Evolutionary conservation across 2,113 vertebrate species (phyloP).

Genomic region (Neolamprologus cancellatus): DNA sequence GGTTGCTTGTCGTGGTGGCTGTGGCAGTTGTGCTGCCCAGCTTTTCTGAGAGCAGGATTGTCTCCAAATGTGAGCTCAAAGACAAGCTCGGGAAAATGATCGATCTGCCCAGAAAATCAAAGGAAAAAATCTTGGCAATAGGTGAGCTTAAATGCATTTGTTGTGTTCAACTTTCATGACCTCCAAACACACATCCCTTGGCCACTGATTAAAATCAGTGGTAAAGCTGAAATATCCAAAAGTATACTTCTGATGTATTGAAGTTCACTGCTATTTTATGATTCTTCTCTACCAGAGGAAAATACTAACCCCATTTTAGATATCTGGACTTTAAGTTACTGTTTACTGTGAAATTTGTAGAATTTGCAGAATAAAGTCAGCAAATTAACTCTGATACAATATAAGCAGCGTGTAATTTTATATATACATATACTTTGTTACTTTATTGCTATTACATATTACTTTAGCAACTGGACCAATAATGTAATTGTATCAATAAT

Average conservation of each 20-base stretch:
- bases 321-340: background rate
- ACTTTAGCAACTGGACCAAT: rapidly evolving
- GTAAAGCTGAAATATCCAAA: background rate
- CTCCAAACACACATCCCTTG: background rate
- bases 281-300: background rate
- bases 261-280: background rate
- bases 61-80: conserved; percentile 36
- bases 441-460: background rate
- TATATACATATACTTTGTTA: background rate
- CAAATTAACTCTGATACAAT: background rate
- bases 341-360: background rate
- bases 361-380: background rate
- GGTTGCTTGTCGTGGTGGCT: conserved; percentile 13
- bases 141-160: background rate
- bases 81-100: background rate
- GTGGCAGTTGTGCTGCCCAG: conserved; percentile 11
- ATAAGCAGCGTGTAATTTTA: background rate
- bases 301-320: background rate
- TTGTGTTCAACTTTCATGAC: background rate
- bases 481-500: background rate
- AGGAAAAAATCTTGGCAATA: background rate
- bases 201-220: background rate
- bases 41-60: background rate
- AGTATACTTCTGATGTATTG: background rate
- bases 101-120: background rate